Base-by-base conservation (phyloP, 2,888 invertebrate genomes). In the Eupeodes latifasciatus region DNA sequence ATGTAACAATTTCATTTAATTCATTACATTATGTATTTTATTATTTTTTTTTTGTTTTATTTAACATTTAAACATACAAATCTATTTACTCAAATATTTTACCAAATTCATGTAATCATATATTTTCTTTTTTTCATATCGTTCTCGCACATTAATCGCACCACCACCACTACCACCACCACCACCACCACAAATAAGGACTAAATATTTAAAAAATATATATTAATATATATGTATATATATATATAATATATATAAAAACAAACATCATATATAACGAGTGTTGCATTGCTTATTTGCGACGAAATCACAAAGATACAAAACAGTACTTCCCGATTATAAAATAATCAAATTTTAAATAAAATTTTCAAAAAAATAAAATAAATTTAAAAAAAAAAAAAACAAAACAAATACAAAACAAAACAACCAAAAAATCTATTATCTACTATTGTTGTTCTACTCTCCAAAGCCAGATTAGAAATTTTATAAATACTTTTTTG, bases 211-310 rank as follows among this genome's bases (percentile, higher is more conserved):
- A 74, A 74, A 67, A 74, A 44, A 81, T 53, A 74, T 71, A 85
- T 27, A 62, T n/a, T 62, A 5, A 40, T 40, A 40, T 40, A 64
- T 85, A 40, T 9, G 9, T 44, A n/a, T 19, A 40, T 64, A 44
- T 64, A 64, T 62, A 89, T 90, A 27, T 27, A 27, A 40, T 40
- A 40, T 40, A 64, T 85, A 40, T 9, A n/a, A 16, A 90, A 91
- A 71, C 53, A 71, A 71, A 55, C 71, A 55, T 71, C 71, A 71
- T 69, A 85, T 90, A 90, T 90, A 91, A 90, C 86, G 89, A 83
- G 89, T 89, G 90, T 90, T 91, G 90, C 90, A 90, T 91, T 91
- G 91, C 91, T 91, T 91, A 83, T 90, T 86, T 90, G 89, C 89
- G 89, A 90, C 90, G 91, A 90, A 90, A 90, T 91, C 91, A 90